Evolutionary conservation across 2,113 vertebrate genomes (phyloP), one percentile per base, ranked within the genome.

Genomic region (Pseudolaguvia tuberculata): DNA sequence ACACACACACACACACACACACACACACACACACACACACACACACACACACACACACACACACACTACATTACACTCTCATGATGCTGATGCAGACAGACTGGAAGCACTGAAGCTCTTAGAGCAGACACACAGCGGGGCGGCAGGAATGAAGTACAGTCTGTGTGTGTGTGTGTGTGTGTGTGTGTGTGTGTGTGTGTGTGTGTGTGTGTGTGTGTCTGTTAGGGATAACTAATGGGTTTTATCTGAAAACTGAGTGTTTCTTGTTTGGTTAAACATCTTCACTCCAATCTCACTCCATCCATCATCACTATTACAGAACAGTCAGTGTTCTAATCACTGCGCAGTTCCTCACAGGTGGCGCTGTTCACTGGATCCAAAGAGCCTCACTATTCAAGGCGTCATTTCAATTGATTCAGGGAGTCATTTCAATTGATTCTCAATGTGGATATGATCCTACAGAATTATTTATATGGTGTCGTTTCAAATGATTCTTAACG

Each of bases 91-190:
- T 76, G 65, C 63, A 69, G 63, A 68, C 52, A 21, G 75, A 70
- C 74, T 76, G 55, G 45, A 69, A 48, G 53, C 74, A 69, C 65
- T 70, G 74, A 69, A 68, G 66, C 66, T 72, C 29, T 70, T 45
- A 61, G 70, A 72, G 25, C 55, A 72, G 70, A 48, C 42, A 61
- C 42, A 27, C 70, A 72, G 55, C 53, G 23, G 53, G 52, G 27
- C 4, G 73, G 56, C 31, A 21, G 27, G 31, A 72, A 58, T 45
- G 42, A 17, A 13, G 29, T 47, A 31, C 35, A 72, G 23, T 27
- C 56, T 55, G 13, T 18, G 55, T 21, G 39, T 45, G 42, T 66
- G 62, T 21, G 35, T 45, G 62, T 65, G 61, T 63, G 31, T 63
- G 58, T 61, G 27, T 61, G 59, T 62, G 59, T 62, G 27, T 62